Evolutionary conservation across 2,888 invertebrate species (phyloP).

Genomic region (Drosophila neutralis): DNA sequence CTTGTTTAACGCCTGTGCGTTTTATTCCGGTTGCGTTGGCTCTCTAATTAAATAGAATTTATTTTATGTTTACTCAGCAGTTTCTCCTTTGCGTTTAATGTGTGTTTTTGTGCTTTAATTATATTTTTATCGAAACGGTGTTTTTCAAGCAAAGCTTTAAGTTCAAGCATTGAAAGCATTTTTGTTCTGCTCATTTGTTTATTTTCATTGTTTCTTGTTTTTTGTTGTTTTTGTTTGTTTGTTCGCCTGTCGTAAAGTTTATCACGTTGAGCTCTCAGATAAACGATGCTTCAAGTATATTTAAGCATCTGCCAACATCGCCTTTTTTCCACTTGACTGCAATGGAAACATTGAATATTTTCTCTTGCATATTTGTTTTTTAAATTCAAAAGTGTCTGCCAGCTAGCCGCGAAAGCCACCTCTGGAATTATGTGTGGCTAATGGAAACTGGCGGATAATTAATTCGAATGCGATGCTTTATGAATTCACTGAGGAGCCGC

Average conservation of each 20-base stretch:
- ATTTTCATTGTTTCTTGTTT: conserved; percentile 25
- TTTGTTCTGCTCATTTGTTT: conserved; percentile 31
- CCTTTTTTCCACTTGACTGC: conserved; percentile 41
- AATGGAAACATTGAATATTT: conserved; percentile 33
- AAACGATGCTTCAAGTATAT: conserved; percentile 14
- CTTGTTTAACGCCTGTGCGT: neutral
- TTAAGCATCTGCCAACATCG: conserved; percentile 14
- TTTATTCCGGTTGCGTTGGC: conserved; percentile 16
- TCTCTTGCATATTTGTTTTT: conserved; percentile 14
- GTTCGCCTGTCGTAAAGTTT: conserved; percentile 48
- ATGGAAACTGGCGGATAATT: conserved; percentile 40
- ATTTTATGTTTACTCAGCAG: conserved; percentile 41
- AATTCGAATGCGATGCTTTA: conserved; percentile 24
- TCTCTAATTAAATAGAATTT: conserved; percentile 64
- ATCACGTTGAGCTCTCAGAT: conserved; percentile 41
- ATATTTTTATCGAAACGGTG: conserved; percentile 32
- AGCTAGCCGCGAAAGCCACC: conserved; percentile 29
- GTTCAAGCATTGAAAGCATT: conserved; percentile 8
- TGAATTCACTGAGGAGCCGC: conserved; percentile 10
- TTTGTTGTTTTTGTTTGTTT: conserved; percentile 8
- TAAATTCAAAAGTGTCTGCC: conserved; percentile 7
- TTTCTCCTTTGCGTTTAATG: conserved; percentile 21
- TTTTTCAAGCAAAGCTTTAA: conserved; percentile 27
- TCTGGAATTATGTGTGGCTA: conserved; percentile 32
- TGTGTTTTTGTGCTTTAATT: conserved; percentile 28